phyloP scores from a whole-genome alignment of 1,140 invertebrate species.

The Meloidogyne chitwoodi region DNA sequence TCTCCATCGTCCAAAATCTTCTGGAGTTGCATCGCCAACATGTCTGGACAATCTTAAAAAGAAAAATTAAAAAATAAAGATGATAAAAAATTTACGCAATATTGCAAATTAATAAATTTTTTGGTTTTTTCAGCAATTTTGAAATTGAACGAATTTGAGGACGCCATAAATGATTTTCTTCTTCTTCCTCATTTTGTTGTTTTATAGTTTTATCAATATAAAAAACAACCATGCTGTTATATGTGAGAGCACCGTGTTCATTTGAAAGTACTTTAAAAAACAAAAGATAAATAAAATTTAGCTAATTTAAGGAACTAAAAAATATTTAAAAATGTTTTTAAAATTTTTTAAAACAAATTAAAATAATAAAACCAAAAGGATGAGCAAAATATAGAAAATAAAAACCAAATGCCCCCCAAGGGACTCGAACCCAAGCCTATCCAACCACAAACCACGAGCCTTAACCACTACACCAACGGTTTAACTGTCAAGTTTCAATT shows the following conservation, averaged over 20 bases:
- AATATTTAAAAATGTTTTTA: background rate
- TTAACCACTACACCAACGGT: background rate
- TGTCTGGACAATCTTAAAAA: background rate
- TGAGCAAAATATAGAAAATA: too few relatives aligned
- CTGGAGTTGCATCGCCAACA: background rate
- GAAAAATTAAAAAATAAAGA: background rate
- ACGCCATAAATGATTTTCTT: background rate
- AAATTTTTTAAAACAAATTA: background rate
- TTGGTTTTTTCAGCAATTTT: conserved; percentile 6
- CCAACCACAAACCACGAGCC: background rate
- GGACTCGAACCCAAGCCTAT: background rate
- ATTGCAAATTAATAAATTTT: conserved; percentile 22
- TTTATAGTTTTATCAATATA: conserved; percentile 8
- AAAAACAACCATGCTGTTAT: conserved; percentile 4
- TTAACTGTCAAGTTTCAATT: background rate
- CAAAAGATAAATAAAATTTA: background rate
- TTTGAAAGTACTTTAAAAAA: background rate
- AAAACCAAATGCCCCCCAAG: too few relatives aligned
- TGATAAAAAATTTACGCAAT: conserved; percentile 2
- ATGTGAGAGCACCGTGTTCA: background rate
- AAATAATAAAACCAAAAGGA: too few relatives aligned
- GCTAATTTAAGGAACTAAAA: background rate
- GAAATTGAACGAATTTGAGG: background rate
- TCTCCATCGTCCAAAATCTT: conserved; percentile 5
- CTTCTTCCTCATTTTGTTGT: background rate